Percentiles rank a stretch among this genome's conserved stretches.
These are phyloP conservation scores for Myopa tessellatipennis DNA, from an alignment of 2,888 invertebrate species.

Conservation along the genomic window DNA sequence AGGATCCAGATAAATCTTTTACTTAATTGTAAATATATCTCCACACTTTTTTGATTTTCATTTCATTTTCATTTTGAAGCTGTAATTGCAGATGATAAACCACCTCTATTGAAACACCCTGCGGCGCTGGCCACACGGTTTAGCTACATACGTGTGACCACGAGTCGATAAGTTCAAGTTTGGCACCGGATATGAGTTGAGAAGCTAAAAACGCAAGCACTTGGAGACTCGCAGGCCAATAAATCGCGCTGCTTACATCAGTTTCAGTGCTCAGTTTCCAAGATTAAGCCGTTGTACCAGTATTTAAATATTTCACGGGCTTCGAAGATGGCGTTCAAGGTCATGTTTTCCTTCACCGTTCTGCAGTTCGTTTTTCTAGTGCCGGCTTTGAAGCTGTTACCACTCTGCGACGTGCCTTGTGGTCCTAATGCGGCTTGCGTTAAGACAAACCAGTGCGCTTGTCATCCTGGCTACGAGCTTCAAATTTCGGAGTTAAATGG, in stretches of 20 bases:
- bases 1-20: too few species aligned
- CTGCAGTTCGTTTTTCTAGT: neutral
- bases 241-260: neutral
- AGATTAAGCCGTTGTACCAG: neutral
- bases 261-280: neutral
- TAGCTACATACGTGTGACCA: neutral
- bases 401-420: neutral
- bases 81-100: neutral
- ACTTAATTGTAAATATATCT: too few species aligned
- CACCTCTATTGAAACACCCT: neutral
- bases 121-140: neutral
- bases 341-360: neutral
- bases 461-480: neutral
- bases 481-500: conserved; percentile 31
- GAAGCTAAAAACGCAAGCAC: neutral
- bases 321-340: neutral
- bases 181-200: conserved; percentile 29
- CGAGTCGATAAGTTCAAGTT: neutral
- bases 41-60: too few species aligned
- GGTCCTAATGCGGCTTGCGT: neutral
- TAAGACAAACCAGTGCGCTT: neutral
- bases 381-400: neutral
- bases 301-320: neutral
- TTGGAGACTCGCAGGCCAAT: neutral
- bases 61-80: too few species aligned